These are phyloP conservation scores for Lasioglossum villosulum DNA, from an alignment of 2,888 invertebrate genomes.

Conservation along the genomic window DNA sequence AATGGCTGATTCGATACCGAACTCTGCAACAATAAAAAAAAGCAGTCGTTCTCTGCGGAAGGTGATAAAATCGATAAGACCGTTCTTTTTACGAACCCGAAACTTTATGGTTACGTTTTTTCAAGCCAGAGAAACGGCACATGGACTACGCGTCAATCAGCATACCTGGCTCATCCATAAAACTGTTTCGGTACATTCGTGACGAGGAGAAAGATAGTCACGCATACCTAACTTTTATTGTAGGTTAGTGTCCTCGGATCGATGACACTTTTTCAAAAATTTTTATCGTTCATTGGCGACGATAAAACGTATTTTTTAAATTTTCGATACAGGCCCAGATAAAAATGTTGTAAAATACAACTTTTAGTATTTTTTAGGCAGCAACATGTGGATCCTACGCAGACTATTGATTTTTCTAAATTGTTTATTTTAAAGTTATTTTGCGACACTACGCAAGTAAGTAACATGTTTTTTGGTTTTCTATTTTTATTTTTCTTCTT, in stretches of 20 bases:
- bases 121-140: background rate
- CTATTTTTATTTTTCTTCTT: too few species aligned
- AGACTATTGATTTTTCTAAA: too few species aligned
- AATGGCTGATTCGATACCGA: background rate
- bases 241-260: background rate
- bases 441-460: too few species aligned
- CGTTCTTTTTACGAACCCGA: background rate
- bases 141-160: background rate
- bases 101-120: slow-evolving; percentile 5
- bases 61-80: slow-evolving; percentile 2
- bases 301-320: too few species aligned
- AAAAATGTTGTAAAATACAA: too few species aligned
- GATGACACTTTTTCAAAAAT: background rate
- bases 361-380: too few species aligned
- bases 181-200: background rate
- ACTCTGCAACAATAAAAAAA: background rate
- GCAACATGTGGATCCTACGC: too few species aligned
- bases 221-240: background rate
- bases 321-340: too few species aligned
- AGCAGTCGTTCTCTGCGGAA: background rate
- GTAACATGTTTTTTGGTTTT: too few species aligned
- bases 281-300: background rate
- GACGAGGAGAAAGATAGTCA: background rate
- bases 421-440: too few species aligned
- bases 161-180: slow-evolving; percentile 5